phyloP scores from a whole-genome alignment of 2,113 vertebrate genomes.

The Arizona elegans region DNA sequence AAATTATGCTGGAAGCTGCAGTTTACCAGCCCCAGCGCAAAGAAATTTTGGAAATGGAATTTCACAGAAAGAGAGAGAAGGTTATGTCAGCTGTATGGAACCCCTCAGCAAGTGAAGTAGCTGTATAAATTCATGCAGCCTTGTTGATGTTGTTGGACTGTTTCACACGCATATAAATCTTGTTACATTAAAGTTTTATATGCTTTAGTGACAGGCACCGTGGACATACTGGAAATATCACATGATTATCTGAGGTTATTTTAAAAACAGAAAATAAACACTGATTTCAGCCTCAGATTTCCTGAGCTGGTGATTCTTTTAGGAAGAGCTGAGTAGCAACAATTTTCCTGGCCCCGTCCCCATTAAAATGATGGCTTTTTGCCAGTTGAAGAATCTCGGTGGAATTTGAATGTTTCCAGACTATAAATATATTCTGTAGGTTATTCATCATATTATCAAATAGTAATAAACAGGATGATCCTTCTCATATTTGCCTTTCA shows the following conservation, averaged over 20 bases:
- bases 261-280: slow-evolving; percentile 35
- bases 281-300: slow-evolving; percentile 30
- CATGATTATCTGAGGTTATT: slow-evolving; percentile 32
- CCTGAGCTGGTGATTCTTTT: slow-evolving; percentile 16
- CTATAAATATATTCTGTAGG: slow-evolving; percentile 27
- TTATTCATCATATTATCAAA: slow-evolving; percentile 8
- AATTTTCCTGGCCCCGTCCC: slow-evolving; percentile 21
- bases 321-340: slow-evolving; percentile 30
- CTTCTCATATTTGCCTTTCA: slow-evolving; percentile 25
- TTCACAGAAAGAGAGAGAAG: background rate
- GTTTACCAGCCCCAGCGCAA: background rate
- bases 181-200: background rate
- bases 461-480: slow-evolving; percentile 10
- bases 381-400: slow-evolving; percentile 16
- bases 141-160: slow-evolving; percentile 11
- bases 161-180: slow-evolving; percentile 9
- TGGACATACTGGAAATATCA: slow-evolving; percentile 1
- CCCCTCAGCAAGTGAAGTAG: background rate
- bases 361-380: slow-evolving; percentile 2
- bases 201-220: background rate
- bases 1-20: background rate
- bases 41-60: background rate
- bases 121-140: background rate
- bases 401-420: slow-evolving; percentile 19
- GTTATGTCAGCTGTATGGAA: background rate